Base-by-base conservation (phyloP, 2,888 invertebrate genomes). In the Tachina fera region DNA sequence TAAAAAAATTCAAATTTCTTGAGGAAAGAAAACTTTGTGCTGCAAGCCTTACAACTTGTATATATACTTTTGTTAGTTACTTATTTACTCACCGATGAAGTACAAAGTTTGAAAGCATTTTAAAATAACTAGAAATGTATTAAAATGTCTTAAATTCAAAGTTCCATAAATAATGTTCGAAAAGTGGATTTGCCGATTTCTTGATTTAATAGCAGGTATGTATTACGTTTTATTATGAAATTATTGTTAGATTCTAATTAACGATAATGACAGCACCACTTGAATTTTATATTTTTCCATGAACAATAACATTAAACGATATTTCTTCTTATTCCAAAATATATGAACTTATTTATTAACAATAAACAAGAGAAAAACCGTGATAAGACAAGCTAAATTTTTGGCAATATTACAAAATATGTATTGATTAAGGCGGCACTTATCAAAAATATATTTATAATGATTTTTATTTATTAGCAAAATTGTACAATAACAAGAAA, bases 321-420 rank as follows among this genome's bases (percentile, higher is more conserved):
- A 31, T 31, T 31, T 31, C 31, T 31, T 31, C 4, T 31, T 31
- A 31, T 31, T 31, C 31, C 31, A 31, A 31, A 31, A 31, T 0
- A 31, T 31, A 31, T 31, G 31, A 3, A 4, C 31, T 31, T 31
- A 14, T 60, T 60, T 19, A 11, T 63, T 43, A 63, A 19, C 6
- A 43, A 45, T 14, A 22, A 14, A 47, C n/a, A 14, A 22, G 9
- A n/a, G 11, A 39, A 47, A 47, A 31, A 9, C n/a, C n/a, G 11
- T 49, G 31, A 67, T 67, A 67, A 67, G 49, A 67, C n/a, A 67
- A 49, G 49, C n/a, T 9, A 47, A 63, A 51, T 51, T 58, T 22
- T 58, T 39, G 22, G 39, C n/a, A 14, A 39, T 58, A n/a, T 58
- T 39, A 9, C 39, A 58, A 31, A 39, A 39, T 9, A 39, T 58